These are phyloP conservation scores for Eristalinus sepulchralis DNA, from an alignment of 2,888 invertebrate genomes.

Conservation along the genomic window DNA sequence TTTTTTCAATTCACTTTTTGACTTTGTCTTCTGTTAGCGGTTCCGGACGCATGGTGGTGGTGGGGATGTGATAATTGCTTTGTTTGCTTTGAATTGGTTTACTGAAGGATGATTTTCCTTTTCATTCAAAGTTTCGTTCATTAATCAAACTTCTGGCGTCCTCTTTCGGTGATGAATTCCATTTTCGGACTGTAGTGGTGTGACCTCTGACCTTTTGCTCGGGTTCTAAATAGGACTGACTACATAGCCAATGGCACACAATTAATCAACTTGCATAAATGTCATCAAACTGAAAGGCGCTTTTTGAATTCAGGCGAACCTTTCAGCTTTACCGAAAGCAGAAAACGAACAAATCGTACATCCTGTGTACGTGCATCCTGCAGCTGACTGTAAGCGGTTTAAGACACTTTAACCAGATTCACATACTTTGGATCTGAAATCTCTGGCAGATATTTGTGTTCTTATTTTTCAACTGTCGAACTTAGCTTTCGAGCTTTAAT, in stretches of 20 bases:
- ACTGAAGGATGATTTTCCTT: not conserved
- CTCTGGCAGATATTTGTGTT: too few species aligned
- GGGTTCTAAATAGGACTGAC: not conserved
- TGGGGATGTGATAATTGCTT: not conserved
- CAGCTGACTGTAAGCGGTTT: too few species aligned
- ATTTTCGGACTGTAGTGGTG: not conserved
- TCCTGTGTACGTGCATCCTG: too few species aligned
- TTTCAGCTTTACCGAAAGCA: not conserved
- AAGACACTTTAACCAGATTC: too few species aligned
- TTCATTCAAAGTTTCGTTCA: conserved; percentile 1
- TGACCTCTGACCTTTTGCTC: not conserved
- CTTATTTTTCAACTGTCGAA: too few species aligned
- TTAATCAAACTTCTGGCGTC: conserved; percentile 15
- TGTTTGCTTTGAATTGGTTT: not conserved
- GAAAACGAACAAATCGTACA: not conserved
- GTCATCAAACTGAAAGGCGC: not conserved
- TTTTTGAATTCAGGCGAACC: not conserved
- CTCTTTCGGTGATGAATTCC: not conserved
- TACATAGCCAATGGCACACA: not conserved
- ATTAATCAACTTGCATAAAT: conserved; percentile 29
- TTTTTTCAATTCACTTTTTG: not conserved
- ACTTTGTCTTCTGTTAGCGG: not conserved
- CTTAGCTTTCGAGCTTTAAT: too few species aligned
- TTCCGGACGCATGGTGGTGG: not conserved
- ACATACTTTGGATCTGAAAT: too few species aligned